Conservation (phyloP, 2,888 invertebrate genomes). For the Ditula angustiorana region DNA sequence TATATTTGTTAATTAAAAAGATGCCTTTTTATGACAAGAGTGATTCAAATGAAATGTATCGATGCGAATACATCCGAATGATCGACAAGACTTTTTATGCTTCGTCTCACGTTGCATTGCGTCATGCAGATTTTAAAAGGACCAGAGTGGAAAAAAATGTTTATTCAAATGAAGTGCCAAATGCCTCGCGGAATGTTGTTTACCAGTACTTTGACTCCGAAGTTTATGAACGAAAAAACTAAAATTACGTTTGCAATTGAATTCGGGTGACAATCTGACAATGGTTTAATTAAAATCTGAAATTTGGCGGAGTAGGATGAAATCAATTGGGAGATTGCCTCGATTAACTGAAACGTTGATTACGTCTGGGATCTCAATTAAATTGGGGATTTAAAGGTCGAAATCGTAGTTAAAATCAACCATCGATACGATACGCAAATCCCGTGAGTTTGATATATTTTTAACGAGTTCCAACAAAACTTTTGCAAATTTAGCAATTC, state of each 20-base stretch:
- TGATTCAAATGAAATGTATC: constrained; percentile 16
- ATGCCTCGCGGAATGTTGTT: constrained; percentile 72
- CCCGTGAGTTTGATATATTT: not conserved
- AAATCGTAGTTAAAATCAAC: constrained; percentile 2
- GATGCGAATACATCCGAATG: constrained; percentile 28
- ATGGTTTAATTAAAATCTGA: constrained; percentile 43
- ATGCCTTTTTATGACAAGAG: not conserved
- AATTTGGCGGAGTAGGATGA: constrained; percentile 40
- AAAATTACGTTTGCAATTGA: constrained; percentile 18
- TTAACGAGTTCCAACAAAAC: not conserved
- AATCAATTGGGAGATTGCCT: constrained; percentile 34
- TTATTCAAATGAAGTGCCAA: constrained; percentile 66
- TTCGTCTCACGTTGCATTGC: constrained; percentile 62
- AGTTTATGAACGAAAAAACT: constrained; percentile 38
- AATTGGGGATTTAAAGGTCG: constrained; percentile 32
- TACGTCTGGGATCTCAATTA: constrained; percentile 43
- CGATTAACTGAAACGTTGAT: constrained; percentile 41
- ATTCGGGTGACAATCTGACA: constrained; percentile 31
- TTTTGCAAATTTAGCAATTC: not conserved
- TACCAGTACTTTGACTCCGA: constrained; percentile 42
- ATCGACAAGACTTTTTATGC: constrained; percentile 41
- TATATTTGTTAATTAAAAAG: not conserved
- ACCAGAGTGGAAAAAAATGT: constrained; percentile 55
- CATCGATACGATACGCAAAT: not conserved
- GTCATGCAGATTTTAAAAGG: constrained; percentile 59